Percentiles rank a stretch among this genome's conserved stretches.
These are phyloP conservation scores for Apodemus speciosus DNA, from an alignment of 2,113 vertebrate genomes.

Conservation along the genomic window DNA sequence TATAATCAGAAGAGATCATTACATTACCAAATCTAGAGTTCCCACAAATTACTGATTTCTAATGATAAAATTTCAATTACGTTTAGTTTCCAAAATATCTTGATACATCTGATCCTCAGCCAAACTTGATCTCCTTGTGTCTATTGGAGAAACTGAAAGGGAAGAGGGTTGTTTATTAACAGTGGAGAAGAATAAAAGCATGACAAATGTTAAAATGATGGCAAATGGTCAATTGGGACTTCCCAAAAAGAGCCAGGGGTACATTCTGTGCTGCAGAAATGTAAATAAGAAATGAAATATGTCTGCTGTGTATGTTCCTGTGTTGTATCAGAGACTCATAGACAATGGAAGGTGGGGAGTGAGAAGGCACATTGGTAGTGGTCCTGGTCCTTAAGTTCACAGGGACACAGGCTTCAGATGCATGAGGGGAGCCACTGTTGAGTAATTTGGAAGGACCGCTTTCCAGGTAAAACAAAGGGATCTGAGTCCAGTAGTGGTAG, in stretches of 20 bases:
- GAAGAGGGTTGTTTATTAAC: neutral
- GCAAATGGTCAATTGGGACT: neutral
- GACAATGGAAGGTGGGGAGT: neutral
- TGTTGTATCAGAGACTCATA: neutral
- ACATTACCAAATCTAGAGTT: conserved; percentile 14
- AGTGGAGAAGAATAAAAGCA: neutral
- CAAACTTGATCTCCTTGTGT: neutral
- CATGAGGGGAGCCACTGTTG: neutral
- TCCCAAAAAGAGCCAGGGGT: neutral
- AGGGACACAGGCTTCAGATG: neutral
- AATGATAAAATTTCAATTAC: conserved; percentile 58
- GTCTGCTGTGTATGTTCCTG: neutral
- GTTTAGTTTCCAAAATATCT: neutral
- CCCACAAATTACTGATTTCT: conserved; percentile 26
- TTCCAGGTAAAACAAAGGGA: neutral
- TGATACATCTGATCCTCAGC: neutral
- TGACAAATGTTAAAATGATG: neutral
- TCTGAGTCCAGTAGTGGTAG: neutral
- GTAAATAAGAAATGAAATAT: neutral
- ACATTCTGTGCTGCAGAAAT: neutral
- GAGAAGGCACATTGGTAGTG: neutral
- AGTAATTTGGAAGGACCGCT: neutral
- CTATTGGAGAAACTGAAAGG: neutral
- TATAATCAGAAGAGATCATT: conserved; percentile 15
- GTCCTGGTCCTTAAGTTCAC: neutral